Evolutionary conservation across 2,113 vertebrate genomes (phyloP).

Genomic region (Odocoileus virginianus): DNA sequence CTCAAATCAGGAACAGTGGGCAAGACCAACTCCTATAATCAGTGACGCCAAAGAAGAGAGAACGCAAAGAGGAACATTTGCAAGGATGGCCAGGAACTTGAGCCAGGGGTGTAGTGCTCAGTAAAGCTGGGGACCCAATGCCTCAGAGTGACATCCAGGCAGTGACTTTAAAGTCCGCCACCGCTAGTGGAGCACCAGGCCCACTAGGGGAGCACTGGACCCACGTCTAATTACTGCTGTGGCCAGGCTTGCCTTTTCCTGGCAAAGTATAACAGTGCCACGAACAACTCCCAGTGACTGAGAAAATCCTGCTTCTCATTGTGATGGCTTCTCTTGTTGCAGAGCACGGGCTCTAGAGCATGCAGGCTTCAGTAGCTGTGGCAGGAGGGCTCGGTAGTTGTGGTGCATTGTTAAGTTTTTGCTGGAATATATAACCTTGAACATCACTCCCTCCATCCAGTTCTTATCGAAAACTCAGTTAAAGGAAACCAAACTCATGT

Average conservation of each 20-base stretch:
- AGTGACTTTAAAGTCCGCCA: not conserved
- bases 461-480: conserved; percentile 9
- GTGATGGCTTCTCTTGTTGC: not conserved
- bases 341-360: not conserved
- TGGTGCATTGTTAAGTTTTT: not conserved
- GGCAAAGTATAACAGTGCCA: not conserved
- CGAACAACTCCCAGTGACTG: not conserved
- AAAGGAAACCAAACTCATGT: not conserved
- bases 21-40: not conserved
- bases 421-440: not conserved
- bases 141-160: not conserved
- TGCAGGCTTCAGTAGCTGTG: not conserved
- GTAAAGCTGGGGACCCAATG: not conserved
- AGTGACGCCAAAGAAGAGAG: not conserved
- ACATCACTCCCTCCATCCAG: not conserved
- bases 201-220: not conserved
- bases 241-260: not conserved
- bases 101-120: not conserved
- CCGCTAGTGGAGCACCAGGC: not conserved
- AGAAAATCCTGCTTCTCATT: not conserved
- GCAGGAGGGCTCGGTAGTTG: not conserved
- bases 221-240: not conserved
- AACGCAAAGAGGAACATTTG: not conserved
- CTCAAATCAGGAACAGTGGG: not conserved
- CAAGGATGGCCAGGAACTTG: not conserved